These are phyloP conservation scores for Azorinus chamasolen DNA, from an alignment of 2,888 invertebrate genomes.

Conservation along the genomic window DNA sequence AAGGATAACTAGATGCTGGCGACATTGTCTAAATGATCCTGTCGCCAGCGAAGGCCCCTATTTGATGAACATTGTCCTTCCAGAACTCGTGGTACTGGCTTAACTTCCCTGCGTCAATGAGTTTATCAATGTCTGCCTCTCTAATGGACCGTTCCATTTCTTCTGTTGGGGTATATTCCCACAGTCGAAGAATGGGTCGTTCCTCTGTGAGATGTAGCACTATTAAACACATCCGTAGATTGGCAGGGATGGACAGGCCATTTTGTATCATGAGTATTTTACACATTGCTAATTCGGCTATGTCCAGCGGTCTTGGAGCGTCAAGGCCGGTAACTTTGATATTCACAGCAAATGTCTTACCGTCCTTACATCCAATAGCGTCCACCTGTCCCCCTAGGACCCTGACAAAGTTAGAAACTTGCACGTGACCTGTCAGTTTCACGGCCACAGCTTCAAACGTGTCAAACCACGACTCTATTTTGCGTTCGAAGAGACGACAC, in stretches of 20 bases:
- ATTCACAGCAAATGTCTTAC: conserved; percentile 70
- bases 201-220: conserved; percentile 75
- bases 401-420: conserved; percentile 78
- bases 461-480: conserved; percentile 77
- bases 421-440: conserved; percentile 77
- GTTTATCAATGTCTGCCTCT: conserved; percentile 77
- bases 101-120: conserved; percentile 79
- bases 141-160: conserved; percentile 77
- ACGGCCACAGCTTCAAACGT: conserved; percentile 77
- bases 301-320: conserved; percentile 76
- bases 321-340: conserved; percentile 78
- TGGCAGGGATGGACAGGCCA: conserved; percentile 72
- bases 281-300: conserved; percentile 77
- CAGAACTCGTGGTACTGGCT: conserved; percentile 79
- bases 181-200: conserved; percentile 76
- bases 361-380: conserved; percentile 68
- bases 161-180: conserved; percentile 74
- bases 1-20: no score
- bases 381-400: conserved; percentile 77
- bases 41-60: conserved; percentile 40
- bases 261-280: conserved; percentile 80
- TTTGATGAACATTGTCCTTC: conserved; percentile 71
- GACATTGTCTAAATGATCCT: conserved; percentile 47
- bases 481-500: conserved; percentile 75
- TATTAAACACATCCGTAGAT: conserved; percentile 69